Percentiles rank a stretch among this genome's conserved stretches.
These are phyloP conservation scores for Eueides isabella DNA, from an alignment of 1,140 invertebrate genomes.

Conservation along the genomic window DNA sequence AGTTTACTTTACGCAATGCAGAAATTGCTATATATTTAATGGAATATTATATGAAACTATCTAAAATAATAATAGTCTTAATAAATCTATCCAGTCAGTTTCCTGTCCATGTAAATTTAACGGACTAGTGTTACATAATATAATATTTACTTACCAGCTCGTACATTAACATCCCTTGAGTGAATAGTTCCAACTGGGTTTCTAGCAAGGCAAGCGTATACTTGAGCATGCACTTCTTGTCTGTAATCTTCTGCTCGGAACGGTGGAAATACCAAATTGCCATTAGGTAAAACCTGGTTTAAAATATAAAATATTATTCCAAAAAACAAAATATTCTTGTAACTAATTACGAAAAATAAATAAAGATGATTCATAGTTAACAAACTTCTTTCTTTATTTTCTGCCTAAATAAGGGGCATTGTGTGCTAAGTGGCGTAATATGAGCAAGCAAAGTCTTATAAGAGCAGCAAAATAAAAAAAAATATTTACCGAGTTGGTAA, in stretches of 20 bases:
- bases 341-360: too few species aligned
- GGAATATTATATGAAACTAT: background rate
- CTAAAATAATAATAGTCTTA: background rate
- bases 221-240: slow-evolving; percentile 96
- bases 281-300: slow-evolving; percentile 91
- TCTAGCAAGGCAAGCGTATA: slow-evolving; percentile 94
- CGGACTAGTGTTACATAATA: too few species aligned
- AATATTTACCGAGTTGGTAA: too few species aligned
- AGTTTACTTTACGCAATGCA: background rate
- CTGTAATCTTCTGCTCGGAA: slow-evolving; percentile 96
- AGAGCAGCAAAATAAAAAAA: too few species aligned
- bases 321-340: too few species aligned
- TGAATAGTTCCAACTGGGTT: slow-evolving; percentile 95
- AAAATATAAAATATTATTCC: slow-evolving; percentile 16
- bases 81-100: background rate
- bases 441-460: too few species aligned
- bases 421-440: too few species aligned
- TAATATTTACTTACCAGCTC: slow-evolving; percentile 96
- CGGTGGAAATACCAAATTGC: slow-evolving; percentile 96
- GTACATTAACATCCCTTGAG: slow-evolving; percentile 95
- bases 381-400: too few species aligned
- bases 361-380: too few species aligned
- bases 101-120: too few species aligned
- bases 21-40: background rate
- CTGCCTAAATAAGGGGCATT: too few species aligned